Conservation (phyloP, 2,113 vertebrate species). For the Varanus komodoensis region DNA sequence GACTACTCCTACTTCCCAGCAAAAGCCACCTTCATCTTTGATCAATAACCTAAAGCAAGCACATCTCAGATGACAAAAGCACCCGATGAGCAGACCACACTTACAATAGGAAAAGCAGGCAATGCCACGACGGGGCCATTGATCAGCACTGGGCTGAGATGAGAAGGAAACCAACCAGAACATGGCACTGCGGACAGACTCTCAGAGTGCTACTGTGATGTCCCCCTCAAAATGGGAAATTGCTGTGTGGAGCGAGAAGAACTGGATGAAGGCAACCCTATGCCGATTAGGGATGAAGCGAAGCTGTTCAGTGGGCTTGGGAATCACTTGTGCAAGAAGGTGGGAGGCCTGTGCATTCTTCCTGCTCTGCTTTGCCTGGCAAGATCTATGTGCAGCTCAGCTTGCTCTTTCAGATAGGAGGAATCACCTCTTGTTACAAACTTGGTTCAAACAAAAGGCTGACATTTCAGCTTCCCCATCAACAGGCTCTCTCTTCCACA, state of each 20-base stretch:
- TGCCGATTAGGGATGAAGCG: neutral
- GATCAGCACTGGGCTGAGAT: neutral
- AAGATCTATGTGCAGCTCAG: too few species aligned
- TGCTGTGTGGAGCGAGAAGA: neutral
- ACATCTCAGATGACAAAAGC: neutral
- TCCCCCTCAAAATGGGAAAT: neutral
- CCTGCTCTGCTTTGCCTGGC: neutral
- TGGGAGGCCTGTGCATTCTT: neutral
- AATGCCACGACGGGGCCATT: neutral
- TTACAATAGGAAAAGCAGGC: neutral
- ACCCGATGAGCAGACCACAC: neutral
- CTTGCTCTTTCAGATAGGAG: too few species aligned
- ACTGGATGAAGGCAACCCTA: neutral
- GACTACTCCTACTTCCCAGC: neutral
- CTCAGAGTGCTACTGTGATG: neutral
- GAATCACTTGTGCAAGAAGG: neutral
- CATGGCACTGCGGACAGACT: neutral
- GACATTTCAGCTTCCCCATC: too few species aligned
- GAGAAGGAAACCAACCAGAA: neutral
- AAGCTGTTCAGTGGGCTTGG: neutral
- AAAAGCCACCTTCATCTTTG: neutral
- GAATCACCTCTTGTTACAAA: too few species aligned
- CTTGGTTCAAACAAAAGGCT: too few species aligned
- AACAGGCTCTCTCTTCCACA: too few species aligned
- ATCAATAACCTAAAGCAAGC: slow-evolving; percentile 9